Conservation (phyloP, 2,113 vertebrate genomes). For the Neofelis nebulosa region DNA sequence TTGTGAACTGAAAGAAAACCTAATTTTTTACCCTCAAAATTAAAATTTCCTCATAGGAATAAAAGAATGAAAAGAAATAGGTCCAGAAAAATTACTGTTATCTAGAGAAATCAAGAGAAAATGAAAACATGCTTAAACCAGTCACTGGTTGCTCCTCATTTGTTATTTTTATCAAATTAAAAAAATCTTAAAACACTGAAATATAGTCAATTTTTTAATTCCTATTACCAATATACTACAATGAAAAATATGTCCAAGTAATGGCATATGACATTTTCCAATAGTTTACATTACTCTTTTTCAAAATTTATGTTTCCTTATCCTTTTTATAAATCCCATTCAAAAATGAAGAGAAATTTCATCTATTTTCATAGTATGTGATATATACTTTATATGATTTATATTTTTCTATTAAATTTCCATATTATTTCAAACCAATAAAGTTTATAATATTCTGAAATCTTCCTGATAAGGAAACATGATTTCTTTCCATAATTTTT, state of each 20-base stretch:
- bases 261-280: background rate
- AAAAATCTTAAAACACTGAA: background rate
- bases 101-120: conserved; percentile 24
- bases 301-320: background rate
- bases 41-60: background rate
- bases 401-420: background rate
- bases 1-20: conserved; percentile 1
- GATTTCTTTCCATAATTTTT: background rate
- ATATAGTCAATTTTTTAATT: background rate
- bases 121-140: conserved; percentile 2
- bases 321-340: background rate
- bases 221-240: background rate
- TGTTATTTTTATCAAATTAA: background rate
- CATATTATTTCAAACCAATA: background rate
- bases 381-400: background rate
- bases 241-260: background rate
- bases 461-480: background rate
- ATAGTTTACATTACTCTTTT: background rate
- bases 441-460: background rate
- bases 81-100: background rate
- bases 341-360: background rate
- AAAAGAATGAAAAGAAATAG: conserved; percentile 11
- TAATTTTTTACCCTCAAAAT: background rate
- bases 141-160: background rate
- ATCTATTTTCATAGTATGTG: background rate